Percentiles rank a stretch among this genome's conserved stretches.
Evolutionary conservation across 2,888 invertebrate genomes (phyloP).

Genomic region (Acanthosepion lycidas): DNA sequence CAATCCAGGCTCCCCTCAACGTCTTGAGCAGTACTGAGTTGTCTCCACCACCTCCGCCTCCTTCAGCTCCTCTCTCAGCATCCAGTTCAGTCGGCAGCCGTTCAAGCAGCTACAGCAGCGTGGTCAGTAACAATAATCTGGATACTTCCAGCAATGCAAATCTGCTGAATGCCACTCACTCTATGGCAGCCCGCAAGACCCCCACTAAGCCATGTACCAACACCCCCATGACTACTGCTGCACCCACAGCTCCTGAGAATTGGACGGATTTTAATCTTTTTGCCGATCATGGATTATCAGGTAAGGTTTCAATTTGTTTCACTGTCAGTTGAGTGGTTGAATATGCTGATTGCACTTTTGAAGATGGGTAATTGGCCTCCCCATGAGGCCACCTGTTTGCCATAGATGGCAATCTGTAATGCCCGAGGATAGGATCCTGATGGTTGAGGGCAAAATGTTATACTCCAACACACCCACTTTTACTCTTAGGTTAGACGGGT

Average conservation of each 20-base stretch:
- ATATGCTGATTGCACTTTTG: too few relatives aligned
- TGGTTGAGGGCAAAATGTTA: too few relatives aligned
- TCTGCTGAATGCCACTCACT: conserved; percentile 52
- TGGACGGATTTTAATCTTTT: conserved; percentile 56
- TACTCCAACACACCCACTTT: too few relatives aligned
- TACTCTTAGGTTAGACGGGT: too few relatives aligned
- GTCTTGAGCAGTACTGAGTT: background rate
- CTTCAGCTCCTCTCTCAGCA: conserved; percentile 57
- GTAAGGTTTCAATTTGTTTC: conserved; percentile 48
- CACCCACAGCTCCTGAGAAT: conserved; percentile 3
- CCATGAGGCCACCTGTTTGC: too few relatives aligned
- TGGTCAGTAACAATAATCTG: conserved; percentile 65
- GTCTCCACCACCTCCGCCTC: conserved; percentile 54
- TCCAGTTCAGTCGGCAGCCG: conserved; percentile 59
- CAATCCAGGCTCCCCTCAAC: conserved; percentile 47
- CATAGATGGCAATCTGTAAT: too few relatives aligned
- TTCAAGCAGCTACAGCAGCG: conserved; percentile 69
- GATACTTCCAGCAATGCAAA: conserved; percentile 54
- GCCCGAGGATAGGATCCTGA: too few relatives aligned
- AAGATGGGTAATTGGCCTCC: too few relatives aligned
- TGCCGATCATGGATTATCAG: conserved; percentile 57
- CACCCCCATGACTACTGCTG: background rate
- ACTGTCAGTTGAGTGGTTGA: too few relatives aligned
- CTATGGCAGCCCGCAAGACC: conserved; percentile 48
- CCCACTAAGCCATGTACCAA: conserved; percentile 44